Conservation (phyloP, 2,888 invertebrate species). For the Drosophila emarginata region DNA sequence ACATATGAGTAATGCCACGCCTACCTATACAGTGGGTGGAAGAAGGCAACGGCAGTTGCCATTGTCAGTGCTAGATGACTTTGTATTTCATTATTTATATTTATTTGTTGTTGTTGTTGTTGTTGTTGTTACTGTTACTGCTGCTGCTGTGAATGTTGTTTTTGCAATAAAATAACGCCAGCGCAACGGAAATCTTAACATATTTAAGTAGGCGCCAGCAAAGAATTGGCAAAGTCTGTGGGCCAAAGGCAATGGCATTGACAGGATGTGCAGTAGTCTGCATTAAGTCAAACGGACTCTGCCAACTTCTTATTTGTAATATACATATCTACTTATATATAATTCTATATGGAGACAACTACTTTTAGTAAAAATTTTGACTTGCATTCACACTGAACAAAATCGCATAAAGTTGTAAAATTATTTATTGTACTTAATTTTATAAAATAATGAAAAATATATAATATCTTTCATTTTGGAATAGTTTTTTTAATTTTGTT, state of each 20-base stretch:
- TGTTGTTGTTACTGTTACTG: constrained; percentile 12
- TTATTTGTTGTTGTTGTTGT: constrained; percentile 56
- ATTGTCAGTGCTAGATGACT: constrained; percentile 58
- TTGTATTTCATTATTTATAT: constrained; percentile 71
- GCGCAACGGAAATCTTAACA: constrained; percentile 70
- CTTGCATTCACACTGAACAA: too few species aligned
- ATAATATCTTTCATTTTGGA: too few species aligned
- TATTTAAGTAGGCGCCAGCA: constrained; percentile 66
- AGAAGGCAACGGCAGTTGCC: constrained; percentile 10
- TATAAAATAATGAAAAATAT: too few species aligned
- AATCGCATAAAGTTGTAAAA: too few species aligned
- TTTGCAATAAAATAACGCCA: constrained; percentile 56
- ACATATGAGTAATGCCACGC: constrained; percentile 13
- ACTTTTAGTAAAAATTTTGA: too few species aligned
- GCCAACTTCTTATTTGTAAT: constrained; percentile 36
- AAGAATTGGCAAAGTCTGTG: constrained; percentile 31
- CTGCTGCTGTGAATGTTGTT: constrained; percentile 20
- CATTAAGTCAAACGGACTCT: constrained; percentile 43
- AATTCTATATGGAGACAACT: too few species aligned
- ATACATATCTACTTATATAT: background rate
- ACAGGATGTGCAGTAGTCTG: constrained; percentile 10
- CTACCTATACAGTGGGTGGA: constrained; percentile 7
- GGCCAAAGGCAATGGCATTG: background rate
- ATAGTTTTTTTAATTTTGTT: too few species aligned
- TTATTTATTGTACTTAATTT: too few species aligned